phyloP scores from a whole-genome alignment of 2,797 vertebrate species.

The Benthosema pterotum region DNA sequence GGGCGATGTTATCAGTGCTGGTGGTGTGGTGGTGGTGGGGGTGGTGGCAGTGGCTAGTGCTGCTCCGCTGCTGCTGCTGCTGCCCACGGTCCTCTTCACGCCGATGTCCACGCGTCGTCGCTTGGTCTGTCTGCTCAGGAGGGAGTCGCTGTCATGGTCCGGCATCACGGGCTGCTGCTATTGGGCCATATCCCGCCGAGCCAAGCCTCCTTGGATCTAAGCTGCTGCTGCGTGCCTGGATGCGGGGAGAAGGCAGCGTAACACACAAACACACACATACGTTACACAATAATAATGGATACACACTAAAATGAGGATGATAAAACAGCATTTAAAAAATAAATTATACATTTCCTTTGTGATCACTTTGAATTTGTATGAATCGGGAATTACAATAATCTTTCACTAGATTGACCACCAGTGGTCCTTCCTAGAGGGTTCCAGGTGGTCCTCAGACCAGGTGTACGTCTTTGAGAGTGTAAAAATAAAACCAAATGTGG shows the following conservation, averaged over 20 bases:
- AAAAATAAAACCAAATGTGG: too few species aligned
- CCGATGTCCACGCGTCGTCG: conserved; percentile 99
- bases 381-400: conserved; percentile 5
- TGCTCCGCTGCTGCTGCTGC: conserved; percentile 90
- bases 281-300: conserved; percentile 82
- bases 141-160: conserved; percentile 99
- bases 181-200: conserved; percentile 98
- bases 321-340: background rate
- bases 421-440: too few species aligned
- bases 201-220: conserved; percentile 92
- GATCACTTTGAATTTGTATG: conserved; percentile 77
- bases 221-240: conserved; percentile 91
- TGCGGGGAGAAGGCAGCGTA: conserved; percentile 70
- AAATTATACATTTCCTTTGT: background rate
- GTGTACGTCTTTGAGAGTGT: too few species aligned
- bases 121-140: conserved; percentile 99
- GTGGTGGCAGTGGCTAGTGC: conserved; percentile 82
- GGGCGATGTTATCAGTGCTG: conserved; percentile 93
- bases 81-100: conserved; percentile 99
- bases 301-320: conserved; percentile 4
- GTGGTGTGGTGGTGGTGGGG: conserved; percentile 84
- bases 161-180: conserved; percentile 98
- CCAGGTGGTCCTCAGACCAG: too few species aligned
- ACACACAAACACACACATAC: conserved; percentile 90
- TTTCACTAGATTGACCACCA: conserved; percentile 1